These are phyloP conservation scores for Saccostrea cuccullata DNA, from an alignment of 1,140 invertebrate species.

Conservation along the genomic window DNA sequence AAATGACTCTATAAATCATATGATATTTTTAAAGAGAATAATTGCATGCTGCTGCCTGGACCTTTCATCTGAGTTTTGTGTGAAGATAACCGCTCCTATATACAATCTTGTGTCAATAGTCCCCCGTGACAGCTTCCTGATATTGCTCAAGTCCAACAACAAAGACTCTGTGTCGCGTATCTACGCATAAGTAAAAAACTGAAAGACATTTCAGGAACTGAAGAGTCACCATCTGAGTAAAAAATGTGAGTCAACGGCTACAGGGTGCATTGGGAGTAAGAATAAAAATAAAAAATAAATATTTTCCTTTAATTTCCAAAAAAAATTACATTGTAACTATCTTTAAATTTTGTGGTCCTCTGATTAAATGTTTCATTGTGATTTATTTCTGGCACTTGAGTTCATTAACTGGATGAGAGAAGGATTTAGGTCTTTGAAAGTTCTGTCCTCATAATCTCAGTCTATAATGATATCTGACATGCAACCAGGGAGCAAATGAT, in stretches of 20 bases:
- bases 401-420: too few species aligned
- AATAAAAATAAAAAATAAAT: not conserved
- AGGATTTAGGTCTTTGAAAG: too few species aligned
- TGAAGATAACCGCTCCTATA: constrained; percentile 33
- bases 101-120: constrained; percentile 28
- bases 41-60: constrained; percentile 27
- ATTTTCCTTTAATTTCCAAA: too few species aligned
- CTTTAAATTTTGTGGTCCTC: too few species aligned
- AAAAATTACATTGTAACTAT: too few species aligned
- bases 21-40: constrained; percentile 41
- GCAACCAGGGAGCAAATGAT: too few species aligned
- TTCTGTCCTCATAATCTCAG: too few species aligned
- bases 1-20: constrained; percentile 43
- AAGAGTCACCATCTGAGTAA: too few species aligned
- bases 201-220: too few species aligned
- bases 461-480: too few species aligned
- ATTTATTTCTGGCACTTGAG: too few species aligned
- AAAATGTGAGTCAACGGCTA: not conserved
- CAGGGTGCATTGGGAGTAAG: not conserved
- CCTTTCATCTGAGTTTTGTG: constrained; percentile 39
- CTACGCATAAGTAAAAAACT: not conserved
- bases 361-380: too few species aligned
- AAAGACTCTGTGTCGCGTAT: not conserved
- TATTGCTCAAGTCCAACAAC: not conserved
- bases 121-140: not conserved